These are phyloP conservation scores for Sitobion miscanthi DNA, from an alignment of 1,140 invertebrate genomes.

Conservation along the genomic window DNA sequence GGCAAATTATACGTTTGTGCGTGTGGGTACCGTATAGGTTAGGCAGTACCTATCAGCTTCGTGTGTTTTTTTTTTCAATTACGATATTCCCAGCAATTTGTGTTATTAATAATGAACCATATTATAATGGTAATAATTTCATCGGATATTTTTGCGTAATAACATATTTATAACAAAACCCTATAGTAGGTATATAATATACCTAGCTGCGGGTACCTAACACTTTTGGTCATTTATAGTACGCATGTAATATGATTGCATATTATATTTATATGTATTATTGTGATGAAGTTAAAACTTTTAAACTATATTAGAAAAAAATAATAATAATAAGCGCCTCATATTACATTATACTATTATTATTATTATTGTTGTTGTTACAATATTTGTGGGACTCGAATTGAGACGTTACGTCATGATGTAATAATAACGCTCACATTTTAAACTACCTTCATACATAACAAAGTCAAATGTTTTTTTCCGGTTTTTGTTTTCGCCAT, in stretches of 20 bases:
- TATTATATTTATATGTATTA: no score
- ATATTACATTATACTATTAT: neutral
- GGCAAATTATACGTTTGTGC: neutral
- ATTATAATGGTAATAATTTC: neutral
- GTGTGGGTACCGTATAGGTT: neutral
- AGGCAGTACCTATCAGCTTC: neutral
- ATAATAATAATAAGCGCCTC: neutral
- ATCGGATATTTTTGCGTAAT: neutral
- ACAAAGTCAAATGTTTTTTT: neutral
- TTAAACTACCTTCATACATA: no score
- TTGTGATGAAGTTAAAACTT: no score
- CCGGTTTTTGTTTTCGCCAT: neutral
- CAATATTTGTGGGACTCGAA: neutral
- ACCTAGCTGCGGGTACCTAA: no score
- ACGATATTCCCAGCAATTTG: neutral
- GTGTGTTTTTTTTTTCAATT: slow-evolving; percentile 11
- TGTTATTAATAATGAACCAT: neutral
- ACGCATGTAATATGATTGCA: no score
- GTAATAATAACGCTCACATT: neutral
- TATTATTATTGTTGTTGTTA: no score
- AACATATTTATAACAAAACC: neutral
- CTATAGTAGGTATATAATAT: neutral
- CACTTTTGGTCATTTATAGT: no score
- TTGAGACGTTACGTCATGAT: neutral
- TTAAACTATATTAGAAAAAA: no score